phyloP scores from a whole-genome alignment of 2,888 invertebrate genomes.

The Drosophila tripunctata region DNA sequence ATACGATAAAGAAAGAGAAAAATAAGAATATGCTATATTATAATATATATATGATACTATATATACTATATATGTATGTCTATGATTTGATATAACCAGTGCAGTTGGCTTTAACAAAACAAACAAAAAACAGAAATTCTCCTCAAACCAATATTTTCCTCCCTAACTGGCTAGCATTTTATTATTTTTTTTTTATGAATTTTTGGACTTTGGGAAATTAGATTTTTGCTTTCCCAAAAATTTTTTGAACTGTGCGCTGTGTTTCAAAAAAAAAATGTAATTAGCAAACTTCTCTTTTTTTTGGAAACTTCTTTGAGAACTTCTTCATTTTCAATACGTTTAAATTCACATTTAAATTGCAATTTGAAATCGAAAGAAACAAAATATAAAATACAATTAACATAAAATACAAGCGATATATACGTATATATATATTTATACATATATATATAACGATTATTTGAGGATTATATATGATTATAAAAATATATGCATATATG shows the following conservation, averaged over 20 bases:
- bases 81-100: slow-evolving; percentile 62
- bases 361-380: slow-evolving; percentile 56
- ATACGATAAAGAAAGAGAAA: not conserved
- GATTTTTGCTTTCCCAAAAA: slow-evolving; percentile 44
- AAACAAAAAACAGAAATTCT: no score
- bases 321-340: slow-evolving; percentile 60
- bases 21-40: slow-evolving; percentile 11
- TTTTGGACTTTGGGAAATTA: slow-evolving; percentile 51
- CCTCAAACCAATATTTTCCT: no score
- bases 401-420: slow-evolving; percentile 33
- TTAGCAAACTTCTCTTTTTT: not conserved
- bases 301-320: not conserved
- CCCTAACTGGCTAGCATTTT: no score
- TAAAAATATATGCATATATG: slow-evolving; percentile 25
- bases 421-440: slow-evolving; percentile 27
- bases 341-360: slow-evolving; percentile 67
- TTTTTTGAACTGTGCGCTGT: no score
- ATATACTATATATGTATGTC: slow-evolving; percentile 15
- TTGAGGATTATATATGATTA: slow-evolving; percentile 12
- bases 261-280: not conserved
- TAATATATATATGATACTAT: slow-evolving; percentile 17
- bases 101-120: slow-evolving; percentile 78
- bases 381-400: slow-evolving; percentile 31
- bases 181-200: slow-evolving; percentile 20
- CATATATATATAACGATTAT: slow-evolving; percentile 26